Evolutionary conservation across 1,140 invertebrate genomes (phyloP), one percentile per base, ranked within the genome.

Genomic region (Cotesia vestalis): DNA sequence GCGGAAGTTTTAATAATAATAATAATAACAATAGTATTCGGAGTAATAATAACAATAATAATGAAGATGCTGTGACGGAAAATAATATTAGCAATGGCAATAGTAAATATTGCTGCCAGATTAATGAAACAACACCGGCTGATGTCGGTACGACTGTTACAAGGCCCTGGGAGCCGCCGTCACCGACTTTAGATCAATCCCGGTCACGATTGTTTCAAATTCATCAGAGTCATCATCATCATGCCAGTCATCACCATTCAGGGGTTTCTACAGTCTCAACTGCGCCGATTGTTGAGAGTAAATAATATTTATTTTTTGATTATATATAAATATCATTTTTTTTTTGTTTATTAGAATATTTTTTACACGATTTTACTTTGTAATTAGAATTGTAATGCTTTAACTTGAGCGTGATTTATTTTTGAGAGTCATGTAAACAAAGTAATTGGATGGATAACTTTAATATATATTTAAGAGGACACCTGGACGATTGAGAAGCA

Each of bases 141-240:
- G 75, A 72, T 59, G 74, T 77, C 6, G 77, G 77, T 4, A 78
- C 75, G 5, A 73, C 77, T 1, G 78, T 83, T 0, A 77, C 80
- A 5, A 75, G 85, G 61, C 85, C 85, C 60, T 87, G 85, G 85
- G 85, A 87, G 74, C 84, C 84, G 75, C 80, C 84, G 53, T 81
- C 84, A 34, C 78, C 83, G 17, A 81, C 84, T 40, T 80, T 81
- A 73, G 79, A 78, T 9, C 84, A 84, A 73, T 69, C 78, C 8
- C 79, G 83, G 69, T 78, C 84, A 27, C 82, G 84, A 52, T 69
- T 79, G 12, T 69, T 84, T 27, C 79, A 81, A 69, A 75, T 82
- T 40, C 82, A 83, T 69, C 76, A 80, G 62, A 64, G 76, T 20
- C 82, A 81, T 71, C 83, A 82, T 71, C 84, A 81, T 38, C 79